Evolutionary conservation across 2,888 invertebrate species (phyloP).

Genomic region (Limnephilus marmoratus): DNA sequence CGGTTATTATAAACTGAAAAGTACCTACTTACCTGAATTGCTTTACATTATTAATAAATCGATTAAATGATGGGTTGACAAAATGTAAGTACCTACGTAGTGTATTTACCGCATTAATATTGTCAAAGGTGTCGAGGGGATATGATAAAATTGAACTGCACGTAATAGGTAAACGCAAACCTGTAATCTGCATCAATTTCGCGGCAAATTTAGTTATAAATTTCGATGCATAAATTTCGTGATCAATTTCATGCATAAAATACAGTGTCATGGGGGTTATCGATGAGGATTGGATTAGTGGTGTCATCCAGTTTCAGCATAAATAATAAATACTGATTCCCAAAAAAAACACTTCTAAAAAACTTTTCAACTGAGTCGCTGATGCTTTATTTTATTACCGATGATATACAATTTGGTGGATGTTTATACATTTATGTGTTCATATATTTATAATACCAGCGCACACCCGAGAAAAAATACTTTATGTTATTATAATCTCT

Average conservation of each 20-base stretch:
- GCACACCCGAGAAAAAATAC: no score
- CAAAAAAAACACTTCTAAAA: neutral
- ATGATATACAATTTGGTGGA: no score
- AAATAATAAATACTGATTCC: neutral
- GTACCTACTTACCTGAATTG: no score
- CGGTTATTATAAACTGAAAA: no score
- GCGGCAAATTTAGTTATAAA: neutral
- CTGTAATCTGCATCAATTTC: neutral
- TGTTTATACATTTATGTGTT: no score
- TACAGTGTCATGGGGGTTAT: neutral
- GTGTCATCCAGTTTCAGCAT: neutral
- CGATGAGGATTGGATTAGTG: neutral
- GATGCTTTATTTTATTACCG: no score
- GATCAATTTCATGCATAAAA: neutral
- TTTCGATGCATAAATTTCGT: constrained; percentile 2
- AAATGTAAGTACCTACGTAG: no score
- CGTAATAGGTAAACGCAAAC: neutral
- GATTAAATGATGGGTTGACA: neutral
- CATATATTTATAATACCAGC: no score
- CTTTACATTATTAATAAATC: no score
- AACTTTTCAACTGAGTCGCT: no score
- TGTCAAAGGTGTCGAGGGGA: neutral
- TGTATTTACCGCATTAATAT: neutral
- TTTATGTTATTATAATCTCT: no score
- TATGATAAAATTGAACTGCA: neutral